phyloP scores from a whole-genome alignment of 2,113 vertebrate species.

The Acrocephalus kingi region DNA sequence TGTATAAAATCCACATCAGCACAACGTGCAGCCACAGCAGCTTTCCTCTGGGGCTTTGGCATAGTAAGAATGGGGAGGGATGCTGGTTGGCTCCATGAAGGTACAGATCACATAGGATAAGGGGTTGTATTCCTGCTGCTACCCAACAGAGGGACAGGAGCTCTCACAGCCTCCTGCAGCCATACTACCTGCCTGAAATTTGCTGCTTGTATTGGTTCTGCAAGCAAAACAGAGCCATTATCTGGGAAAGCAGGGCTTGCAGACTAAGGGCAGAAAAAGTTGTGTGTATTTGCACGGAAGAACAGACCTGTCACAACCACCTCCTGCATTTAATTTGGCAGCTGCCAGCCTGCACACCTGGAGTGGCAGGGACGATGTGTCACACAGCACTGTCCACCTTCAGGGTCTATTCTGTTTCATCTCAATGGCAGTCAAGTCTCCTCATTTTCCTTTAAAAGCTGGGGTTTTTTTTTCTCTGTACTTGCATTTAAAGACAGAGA shows the following conservation, averaged over 20 bases:
- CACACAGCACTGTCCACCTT: neutral
- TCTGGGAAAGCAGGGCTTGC: neutral
- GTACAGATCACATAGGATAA: neutral
- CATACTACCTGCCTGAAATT: neutral
- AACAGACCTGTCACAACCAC: neutral
- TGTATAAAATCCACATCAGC: neutral
- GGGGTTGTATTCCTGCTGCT: neutral
- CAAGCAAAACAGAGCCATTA: neutral
- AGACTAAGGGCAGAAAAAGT: neutral
- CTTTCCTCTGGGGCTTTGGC: neutral
- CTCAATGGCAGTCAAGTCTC: neutral
- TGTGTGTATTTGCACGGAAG: neutral
- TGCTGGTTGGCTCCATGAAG: neutral
- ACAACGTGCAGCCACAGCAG: neutral
- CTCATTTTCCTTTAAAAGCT: neutral
- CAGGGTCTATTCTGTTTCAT: neutral
- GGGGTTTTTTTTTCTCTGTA: neutral
- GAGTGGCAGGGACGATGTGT: neutral
- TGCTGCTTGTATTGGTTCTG: fast-evolving
- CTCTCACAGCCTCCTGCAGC: neutral
- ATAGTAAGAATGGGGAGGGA: neutral
- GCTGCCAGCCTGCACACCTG: neutral
- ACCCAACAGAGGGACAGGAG: too few relatives aligned
- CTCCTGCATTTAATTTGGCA: neutral
- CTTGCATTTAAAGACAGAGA: neutral